Evolutionary conservation across 1,140 invertebrate genomes (phyloP).

Genomic region (Ostrea edulis): DNA sequence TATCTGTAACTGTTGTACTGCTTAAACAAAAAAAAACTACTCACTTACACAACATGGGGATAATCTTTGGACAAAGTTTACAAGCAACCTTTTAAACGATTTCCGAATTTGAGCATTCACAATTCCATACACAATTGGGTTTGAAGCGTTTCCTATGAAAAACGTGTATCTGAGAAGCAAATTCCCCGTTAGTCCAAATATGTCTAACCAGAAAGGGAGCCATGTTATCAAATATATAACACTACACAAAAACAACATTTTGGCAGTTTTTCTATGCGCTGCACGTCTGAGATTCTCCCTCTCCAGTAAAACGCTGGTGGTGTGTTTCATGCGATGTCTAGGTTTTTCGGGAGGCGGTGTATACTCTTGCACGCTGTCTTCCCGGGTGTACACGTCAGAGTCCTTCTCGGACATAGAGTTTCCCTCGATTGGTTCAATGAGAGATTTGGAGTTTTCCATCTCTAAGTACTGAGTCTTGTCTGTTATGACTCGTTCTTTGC

Average conservation of each 20-base stretch:
- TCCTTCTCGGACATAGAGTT: slow-evolving; percentile 41
- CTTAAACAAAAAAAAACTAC: background rate
- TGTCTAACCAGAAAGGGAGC: slow-evolving; percentile 73
- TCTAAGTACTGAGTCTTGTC: background rate
- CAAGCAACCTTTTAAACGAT: slow-evolving; percentile 41
- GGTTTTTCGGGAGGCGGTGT: background rate
- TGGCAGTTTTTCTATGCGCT: slow-evolving; percentile 65
- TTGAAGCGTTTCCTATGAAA: slow-evolving; percentile 70
- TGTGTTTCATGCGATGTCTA: slow-evolving; percentile 13
- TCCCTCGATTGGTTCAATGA: slow-evolving; percentile 13
- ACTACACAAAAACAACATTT: slow-evolving; percentile 72
- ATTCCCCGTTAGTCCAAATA: slow-evolving; percentile 66
- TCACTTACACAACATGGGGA: background rate
- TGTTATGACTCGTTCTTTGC: background rate
- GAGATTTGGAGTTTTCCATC: slow-evolving; percentile 5
- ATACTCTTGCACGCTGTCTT: background rate
- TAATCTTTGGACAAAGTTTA: background rate
- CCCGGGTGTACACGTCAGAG: background rate
- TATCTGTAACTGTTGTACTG: background rate
- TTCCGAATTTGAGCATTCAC: slow-evolving; percentile 66
- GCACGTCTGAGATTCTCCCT: slow-evolving; percentile 39
- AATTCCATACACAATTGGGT: slow-evolving; percentile 72
- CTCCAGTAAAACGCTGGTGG: background rate
- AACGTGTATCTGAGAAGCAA: slow-evolving; percentile 68
- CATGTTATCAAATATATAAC: slow-evolving; percentile 70